Conservation (phyloP, 2,888 invertebrate species). For the Crocallis elinguaria region DNA sequence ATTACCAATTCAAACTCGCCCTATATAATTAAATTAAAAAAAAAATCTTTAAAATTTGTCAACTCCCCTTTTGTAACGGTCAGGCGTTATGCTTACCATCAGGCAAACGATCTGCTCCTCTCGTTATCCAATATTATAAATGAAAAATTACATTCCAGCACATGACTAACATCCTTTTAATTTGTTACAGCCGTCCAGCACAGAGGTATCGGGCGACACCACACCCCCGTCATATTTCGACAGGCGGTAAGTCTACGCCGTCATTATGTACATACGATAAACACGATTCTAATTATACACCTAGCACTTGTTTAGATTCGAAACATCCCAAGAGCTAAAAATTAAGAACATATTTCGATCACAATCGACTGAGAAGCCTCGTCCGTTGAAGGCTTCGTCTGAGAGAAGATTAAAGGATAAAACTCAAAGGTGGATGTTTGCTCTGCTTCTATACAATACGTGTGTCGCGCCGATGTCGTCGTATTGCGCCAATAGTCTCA, state of each 20-base stretch:
- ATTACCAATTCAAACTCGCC: no score
- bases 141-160: no score
- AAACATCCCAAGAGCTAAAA: slow-evolving; percentile 61
- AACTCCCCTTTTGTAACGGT: no score
- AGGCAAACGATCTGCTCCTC: no score
- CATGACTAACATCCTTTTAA: neutral
- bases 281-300: slow-evolving; percentile 25
- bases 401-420: slow-evolving; percentile 44
- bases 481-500: slow-evolving; percentile 70
- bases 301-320: slow-evolving; percentile 57
- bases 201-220: slow-evolving; percentile 54
- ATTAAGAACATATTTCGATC: no score
- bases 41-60: no score
- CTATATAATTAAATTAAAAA: no score
- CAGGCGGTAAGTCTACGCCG: slow-evolving; percentile 59
- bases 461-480: slow-evolving; percentile 75
- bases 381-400: slow-evolving; percentile 30
- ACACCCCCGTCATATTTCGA: slow-evolving; percentile 69
- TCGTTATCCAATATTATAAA: no score
- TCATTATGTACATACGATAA: slow-evolving; percentile 4
- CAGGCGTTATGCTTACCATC: no score
- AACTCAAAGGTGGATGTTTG: slow-evolving; percentile 73
- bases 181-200: slow-evolving; percentile 63
- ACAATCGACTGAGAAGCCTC: slow-evolving; percentile 6
- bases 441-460: slow-evolving; percentile 71